Evolutionary conservation across 2,113 vertebrate genomes (phyloP).

Genomic region (Leuciscus idus): DNA sequence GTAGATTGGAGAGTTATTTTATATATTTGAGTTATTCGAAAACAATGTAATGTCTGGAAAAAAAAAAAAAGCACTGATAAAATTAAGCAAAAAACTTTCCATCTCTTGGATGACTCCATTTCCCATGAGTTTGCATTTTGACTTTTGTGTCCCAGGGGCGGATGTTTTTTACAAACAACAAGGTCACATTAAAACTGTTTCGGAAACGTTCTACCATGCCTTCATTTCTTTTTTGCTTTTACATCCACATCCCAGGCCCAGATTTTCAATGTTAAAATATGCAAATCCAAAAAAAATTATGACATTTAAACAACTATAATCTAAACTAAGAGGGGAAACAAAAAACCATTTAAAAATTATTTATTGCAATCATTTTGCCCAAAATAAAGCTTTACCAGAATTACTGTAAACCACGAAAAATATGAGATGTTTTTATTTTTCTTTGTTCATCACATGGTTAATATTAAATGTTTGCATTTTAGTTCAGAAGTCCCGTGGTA

Average conservation of each 20-base stretch:
- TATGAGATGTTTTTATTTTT: no score
- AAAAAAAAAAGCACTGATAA: not conserved
- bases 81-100: not conserved
- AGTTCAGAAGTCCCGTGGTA: no score
- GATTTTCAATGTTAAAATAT: not conserved
- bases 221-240: not conserved
- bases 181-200: not conserved
- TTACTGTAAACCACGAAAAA: not conserved
- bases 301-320: not conserved
- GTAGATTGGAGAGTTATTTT: not conserved
- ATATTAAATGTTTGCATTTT: no score
- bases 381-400: not conserved
- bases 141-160: not conserved
- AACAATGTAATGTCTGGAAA: not conserved
- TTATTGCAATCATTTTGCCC: not conserved
- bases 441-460: no score
- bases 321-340: not conserved
- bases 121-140: not conserved
- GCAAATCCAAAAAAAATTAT: not conserved
- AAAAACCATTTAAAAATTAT: not conserved
- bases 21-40: not conserved
- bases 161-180: constrained; percentile 14
- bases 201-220: not conserved
- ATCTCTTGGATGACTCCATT: not conserved
- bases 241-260: not conserved